Conservation (phyloP, 2,113 vertebrate species). For the Heloderma charlesbogerti region DNA sequence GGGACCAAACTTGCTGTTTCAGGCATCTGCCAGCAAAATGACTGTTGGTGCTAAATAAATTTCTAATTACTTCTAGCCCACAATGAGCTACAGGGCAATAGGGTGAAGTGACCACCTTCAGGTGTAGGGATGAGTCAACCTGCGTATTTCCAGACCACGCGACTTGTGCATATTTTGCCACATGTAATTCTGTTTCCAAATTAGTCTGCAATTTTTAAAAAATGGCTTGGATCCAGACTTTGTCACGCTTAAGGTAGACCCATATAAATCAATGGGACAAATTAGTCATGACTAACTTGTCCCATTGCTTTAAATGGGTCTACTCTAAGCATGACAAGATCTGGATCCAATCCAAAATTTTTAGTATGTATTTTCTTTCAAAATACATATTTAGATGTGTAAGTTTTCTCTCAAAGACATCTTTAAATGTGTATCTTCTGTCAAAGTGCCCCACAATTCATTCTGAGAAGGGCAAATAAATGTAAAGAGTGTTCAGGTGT, state of each 20-base stretch:
- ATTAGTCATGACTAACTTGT: no score
- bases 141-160: background rate
- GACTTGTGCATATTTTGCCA: background rate
- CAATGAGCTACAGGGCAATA: background rate
- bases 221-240: no score
- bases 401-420: no score
- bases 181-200: background rate
- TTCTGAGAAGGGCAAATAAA: constrained; percentile 10
- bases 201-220: background rate
- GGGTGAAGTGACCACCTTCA: background rate
- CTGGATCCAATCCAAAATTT: no score
- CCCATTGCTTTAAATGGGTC: no score
- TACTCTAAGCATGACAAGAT: no score
- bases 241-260: no score
- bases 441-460: background rate
- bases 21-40: background rate
- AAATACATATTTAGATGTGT: no score
- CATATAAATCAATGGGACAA: no score
- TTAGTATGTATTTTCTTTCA: background rate
- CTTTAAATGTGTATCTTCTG: background rate
- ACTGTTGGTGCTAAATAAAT: background rate
- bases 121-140: background rate
- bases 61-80: background rate
- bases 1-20: background rate
- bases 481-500: background rate